Conservation (phyloP, 2,797 vertebrate genomes). For the Notolepis coatsorum region DNA sequence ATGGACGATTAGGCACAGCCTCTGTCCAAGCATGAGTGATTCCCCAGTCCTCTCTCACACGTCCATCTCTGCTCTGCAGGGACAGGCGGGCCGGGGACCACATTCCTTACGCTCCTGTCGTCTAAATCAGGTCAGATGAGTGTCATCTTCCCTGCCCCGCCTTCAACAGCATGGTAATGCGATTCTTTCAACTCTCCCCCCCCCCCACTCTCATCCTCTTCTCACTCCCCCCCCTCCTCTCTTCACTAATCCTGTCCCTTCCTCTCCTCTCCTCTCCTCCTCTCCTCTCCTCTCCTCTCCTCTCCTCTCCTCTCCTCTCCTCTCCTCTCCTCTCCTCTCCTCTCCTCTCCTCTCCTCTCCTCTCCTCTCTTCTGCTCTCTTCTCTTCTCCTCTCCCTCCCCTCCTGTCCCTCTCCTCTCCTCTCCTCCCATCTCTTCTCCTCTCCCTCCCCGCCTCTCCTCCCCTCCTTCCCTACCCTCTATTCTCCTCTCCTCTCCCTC, state of each 20-base stretch:
- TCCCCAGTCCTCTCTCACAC: constrained; percentile 63
- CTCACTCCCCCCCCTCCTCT: constrained; percentile 23
- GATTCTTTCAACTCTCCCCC: constrained; percentile 72
- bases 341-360: not conserved
- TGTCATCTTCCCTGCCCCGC: constrained; percentile 72
- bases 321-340: constrained; percentile 5
- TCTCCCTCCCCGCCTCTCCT: constrained; percentile 14
- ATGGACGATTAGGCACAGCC: constrained; percentile 73
- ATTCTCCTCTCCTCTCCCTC: not conserved
- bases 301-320: constrained; percentile 51
- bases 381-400: not conserved
- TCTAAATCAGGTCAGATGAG: constrained; percentile 79
- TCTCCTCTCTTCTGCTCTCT: not conserved
- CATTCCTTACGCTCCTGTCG: constrained; percentile 82
- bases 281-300: constrained; percentile 17
- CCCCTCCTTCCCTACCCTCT: constrained; percentile 11
- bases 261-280: constrained; percentile 44
- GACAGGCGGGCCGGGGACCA: constrained; percentile 69
- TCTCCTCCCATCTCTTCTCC: not conserved
- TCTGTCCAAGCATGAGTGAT: constrained; percentile 75
- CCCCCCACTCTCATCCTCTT: too few relatives aligned
- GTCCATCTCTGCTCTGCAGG: constrained; percentile 48
- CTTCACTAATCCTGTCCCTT: too few relatives aligned
- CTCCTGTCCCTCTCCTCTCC: constrained; percentile 15
- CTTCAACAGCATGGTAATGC: constrained; percentile 73